Percentiles rank a stretch among this genome's conserved stretches.
Evolutionary conservation across 37 sponge, comb jelly and placozoan genomes (phyloP).

Genomic region (Bolinopsis microptera): DNA sequence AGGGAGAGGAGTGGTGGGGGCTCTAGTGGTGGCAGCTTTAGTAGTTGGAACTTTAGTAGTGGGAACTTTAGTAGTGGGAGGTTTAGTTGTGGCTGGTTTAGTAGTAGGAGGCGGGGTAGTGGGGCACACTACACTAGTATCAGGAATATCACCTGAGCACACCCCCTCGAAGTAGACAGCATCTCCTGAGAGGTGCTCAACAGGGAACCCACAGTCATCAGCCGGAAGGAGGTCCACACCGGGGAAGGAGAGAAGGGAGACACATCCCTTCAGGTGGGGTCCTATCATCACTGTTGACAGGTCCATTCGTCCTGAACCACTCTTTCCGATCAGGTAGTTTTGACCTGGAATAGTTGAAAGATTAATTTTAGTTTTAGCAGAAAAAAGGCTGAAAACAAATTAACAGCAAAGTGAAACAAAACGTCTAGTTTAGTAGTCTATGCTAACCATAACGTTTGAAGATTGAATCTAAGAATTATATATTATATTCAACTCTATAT

Average conservation of each 20-base stretch:
- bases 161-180: neutral
- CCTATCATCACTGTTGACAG: neutral
- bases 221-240: neutral
- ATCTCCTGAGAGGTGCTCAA: neutral
- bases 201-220: neutral
- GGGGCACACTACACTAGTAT: neutral
- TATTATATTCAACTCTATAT: too few relatives aligned
- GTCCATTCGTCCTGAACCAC: neutral
- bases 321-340: neutral
- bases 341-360: neutral
- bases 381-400: neutral
- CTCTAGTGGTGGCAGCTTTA: neutral
- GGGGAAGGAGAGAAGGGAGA: neutral
- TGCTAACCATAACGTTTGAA: too few relatives aligned
- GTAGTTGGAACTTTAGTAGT: neutral
- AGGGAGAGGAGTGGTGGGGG: neutral
- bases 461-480: too few relatives aligned
- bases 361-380: too few relatives aligned
- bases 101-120: neutral
- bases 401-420: too few relatives aligned
- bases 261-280: neutral
- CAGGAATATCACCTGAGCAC: neutral
- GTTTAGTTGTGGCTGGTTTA: neutral
- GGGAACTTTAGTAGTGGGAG: neutral
- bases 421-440: too few relatives aligned